A percentile compares a stretch with the other conserved stretches of the same genome.
Evolutionary conservation across 2,113 vertebrate genomes (phyloP).

Genomic region (Engraulis encrasicolus): DNA sequence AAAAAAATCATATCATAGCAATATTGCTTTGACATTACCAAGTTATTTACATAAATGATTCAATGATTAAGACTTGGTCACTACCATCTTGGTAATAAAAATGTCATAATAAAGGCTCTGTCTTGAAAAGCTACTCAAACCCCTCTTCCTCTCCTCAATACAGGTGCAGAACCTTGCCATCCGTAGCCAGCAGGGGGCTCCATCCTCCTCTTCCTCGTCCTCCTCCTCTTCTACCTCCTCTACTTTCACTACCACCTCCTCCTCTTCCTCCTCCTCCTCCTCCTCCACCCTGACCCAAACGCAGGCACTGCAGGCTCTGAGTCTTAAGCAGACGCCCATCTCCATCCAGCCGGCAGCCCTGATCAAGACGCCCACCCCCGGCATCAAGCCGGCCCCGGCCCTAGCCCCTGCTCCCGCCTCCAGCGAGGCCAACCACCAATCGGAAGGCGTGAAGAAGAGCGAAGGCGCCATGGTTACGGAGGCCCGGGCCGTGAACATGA

Average conservation of each 20-base stretch:
- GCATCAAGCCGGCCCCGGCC: constrained; percentile 48
- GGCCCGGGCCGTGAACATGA: constrained; percentile 76
- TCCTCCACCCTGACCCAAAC: constrained; percentile 63
- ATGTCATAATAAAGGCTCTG: too few relatives aligned
- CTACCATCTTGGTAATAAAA: too few relatives aligned
- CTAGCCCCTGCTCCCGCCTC: constrained; percentile 34
- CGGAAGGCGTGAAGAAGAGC: constrained; percentile 79
- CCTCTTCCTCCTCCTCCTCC: constrained; percentile 43
- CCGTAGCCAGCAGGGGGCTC: constrained; percentile 81
- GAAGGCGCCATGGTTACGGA: constrained; percentile 74
- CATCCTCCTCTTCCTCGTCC: constrained; percentile 62
- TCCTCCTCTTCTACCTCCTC: constrained; percentile 13
- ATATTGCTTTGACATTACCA: too few relatives aligned
- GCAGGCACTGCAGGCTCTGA: constrained; percentile 80
- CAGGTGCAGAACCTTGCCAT: constrained; percentile 89
- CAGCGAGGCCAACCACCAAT: constrained; percentile 39
- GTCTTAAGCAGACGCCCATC: constrained; percentile 81
- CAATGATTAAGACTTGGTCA: too few relatives aligned
- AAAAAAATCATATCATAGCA: too few relatives aligned
- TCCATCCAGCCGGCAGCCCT: constrained; percentile 74
- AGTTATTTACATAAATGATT: too few relatives aligned
- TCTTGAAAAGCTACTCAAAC: background rate
- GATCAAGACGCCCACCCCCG: constrained; percentile 75
- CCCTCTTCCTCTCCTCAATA: background rate
- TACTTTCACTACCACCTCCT: too few relatives aligned